Evolutionary conservation across 2,888 invertebrate genomes (phyloP).

Genomic region (Petrolisthes cinctipes): DNA sequence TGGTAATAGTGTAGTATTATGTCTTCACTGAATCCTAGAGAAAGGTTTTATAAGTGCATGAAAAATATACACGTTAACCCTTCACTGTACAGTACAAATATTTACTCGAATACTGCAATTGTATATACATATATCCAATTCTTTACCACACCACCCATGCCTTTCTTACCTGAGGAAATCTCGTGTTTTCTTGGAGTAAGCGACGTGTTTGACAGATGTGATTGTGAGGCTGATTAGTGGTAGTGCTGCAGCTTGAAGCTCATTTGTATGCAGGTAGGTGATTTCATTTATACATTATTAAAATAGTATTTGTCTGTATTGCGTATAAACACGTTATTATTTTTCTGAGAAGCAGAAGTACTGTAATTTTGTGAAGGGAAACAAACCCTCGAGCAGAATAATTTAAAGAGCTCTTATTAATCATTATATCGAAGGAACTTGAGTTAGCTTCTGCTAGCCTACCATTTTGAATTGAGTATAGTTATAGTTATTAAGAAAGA

Average conservation of each 20-base stretch:
- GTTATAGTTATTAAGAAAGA: too few species aligned
- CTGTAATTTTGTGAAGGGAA: too few species aligned
- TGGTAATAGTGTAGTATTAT: too few species aligned
- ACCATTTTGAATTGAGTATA: too few species aligned
- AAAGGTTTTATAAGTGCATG: conserved; percentile 11
- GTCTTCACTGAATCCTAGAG: neutral
- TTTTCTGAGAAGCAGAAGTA: too few species aligned
- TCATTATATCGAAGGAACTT: too few species aligned
- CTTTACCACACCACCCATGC: neutral
- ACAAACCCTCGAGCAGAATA: too few species aligned
- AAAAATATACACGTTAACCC: neutral
- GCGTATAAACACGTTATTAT: too few species aligned
- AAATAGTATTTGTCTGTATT: too few species aligned
- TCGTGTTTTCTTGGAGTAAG: conserved; percentile 51
- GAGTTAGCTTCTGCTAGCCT: too few species aligned
- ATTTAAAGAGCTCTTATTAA: too few species aligned
- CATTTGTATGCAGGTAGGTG: neutral
- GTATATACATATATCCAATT: conserved; percentile 37
- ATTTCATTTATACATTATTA: neutral
- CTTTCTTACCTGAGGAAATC: conserved; percentile 36
- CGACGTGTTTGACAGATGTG: neutral
- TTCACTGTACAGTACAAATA: conserved; percentile 13
- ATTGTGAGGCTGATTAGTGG: conserved; percentile 8
- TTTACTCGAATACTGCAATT: neutral
- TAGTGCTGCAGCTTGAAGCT: neutral